Evolutionary conservation across 2,113 vertebrate species (phyloP).

Genomic region (Micromys minutus): DNA sequence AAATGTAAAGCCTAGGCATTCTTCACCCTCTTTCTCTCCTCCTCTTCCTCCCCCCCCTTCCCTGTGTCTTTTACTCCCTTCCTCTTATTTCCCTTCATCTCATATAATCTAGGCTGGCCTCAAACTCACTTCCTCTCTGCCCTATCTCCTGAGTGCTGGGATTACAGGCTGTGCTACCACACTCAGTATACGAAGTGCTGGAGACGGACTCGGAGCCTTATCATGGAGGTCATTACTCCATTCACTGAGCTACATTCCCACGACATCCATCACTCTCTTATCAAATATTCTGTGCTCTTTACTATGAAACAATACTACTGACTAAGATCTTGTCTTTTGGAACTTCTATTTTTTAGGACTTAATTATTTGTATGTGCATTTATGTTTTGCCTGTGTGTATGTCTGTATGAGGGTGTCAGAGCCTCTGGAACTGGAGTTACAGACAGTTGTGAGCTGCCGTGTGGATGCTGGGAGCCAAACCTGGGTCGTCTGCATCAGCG

Average conservation of each 20-base stretch:
- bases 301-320: neutral
- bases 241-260: neutral
- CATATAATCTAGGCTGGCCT: neutral
- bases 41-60: too few relatives aligned
- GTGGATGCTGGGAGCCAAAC: neutral
- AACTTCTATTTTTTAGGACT: neutral
- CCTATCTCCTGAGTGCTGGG: neutral
- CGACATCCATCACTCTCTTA: neutral
- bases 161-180: too few relatives aligned
- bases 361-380: neutral
- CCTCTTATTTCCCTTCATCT: neutral
- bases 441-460: neutral
- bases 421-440: neutral
- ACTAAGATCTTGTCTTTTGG: neutral
- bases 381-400: neutral
- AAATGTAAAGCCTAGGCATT: neutral
- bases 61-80: neutral
- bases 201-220: neutral
- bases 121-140: neutral
- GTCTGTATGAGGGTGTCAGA: neutral
- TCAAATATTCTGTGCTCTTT: neutral
- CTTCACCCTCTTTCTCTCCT: neutral
- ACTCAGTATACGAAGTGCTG: neutral
- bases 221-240: neutral
- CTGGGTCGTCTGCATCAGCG: neutral